Evolutionary conservation across 2,113 vertebrate species (phyloP).

Genomic region (Morone chrysops): DNA sequence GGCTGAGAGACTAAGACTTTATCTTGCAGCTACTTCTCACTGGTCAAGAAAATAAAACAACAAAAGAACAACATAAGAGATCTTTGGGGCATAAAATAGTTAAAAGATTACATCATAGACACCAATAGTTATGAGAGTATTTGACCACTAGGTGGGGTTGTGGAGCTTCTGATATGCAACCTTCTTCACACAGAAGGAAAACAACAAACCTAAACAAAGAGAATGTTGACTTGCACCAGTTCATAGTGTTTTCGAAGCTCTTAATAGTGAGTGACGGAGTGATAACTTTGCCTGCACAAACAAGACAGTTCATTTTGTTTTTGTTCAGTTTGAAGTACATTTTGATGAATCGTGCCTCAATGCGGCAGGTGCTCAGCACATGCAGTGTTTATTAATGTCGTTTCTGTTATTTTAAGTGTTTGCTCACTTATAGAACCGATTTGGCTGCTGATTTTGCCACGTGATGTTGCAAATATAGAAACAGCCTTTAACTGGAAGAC

Average conservation of each 20-base stretch:
- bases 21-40: neutral
- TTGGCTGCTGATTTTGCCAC: neutral
- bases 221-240: neutral
- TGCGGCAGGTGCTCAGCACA: neutral
- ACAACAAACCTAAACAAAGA: constrained; percentile 72
- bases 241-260: constrained; percentile 15
- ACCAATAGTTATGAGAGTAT: constrained; percentile 2
- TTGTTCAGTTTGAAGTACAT: neutral
- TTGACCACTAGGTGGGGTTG: constrained; percentile 77
- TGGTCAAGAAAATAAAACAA: neutral
- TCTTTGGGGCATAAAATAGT: constrained; percentile 61
- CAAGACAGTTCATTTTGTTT: neutral
- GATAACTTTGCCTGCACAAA: neutral
- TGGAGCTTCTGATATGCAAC: constrained; percentile 44
- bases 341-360: neutral
- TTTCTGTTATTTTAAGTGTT: constrained; percentile 24
- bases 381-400: constrained; percentile 2
- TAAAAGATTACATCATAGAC: constrained; percentile 74
- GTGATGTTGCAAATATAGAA: constrained; percentile 9
- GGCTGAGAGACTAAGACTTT: neutral
- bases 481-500: neutral
- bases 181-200: constrained; percentile 30
- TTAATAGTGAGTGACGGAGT: neutral
- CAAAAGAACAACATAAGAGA: neutral
- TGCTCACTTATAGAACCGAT: neutral